phyloP scores from a whole-genome alignment of 2,113 vertebrate species.

The Clarias gariepinus region DNA sequence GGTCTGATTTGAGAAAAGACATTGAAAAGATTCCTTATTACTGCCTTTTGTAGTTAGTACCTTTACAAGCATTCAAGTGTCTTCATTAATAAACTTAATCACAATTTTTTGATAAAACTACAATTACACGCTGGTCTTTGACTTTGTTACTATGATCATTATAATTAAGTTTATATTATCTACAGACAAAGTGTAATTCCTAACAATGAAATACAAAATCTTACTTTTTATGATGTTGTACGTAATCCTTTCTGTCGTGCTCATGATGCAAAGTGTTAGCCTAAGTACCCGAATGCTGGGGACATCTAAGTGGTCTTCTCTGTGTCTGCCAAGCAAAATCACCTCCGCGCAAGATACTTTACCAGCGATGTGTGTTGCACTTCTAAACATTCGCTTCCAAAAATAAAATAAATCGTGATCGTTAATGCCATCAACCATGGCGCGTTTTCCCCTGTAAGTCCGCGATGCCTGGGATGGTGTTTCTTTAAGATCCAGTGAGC shows the following conservation, averaged over 20 bases:
- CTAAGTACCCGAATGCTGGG: conserved; percentile 50
- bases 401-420: conserved; percentile 18
- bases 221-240: conserved; percentile 59
- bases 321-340: conserved; percentile 31
- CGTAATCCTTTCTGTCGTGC: conserved; percentile 50
- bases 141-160: background rate
- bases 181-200: background rate
- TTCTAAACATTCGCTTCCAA: conserved; percentile 7
- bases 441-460: conserved; percentile 44
- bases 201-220: conserved; percentile 32
- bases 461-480: conserved; percentile 4
- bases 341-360: conserved; percentile 1
- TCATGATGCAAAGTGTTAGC: conserved; percentile 39
- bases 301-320: conserved; percentile 43
- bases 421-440: conserved; percentile 8
- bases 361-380: background rate
- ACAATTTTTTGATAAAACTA: background rate
- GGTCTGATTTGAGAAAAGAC: background rate
- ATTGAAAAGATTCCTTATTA: conserved; percentile 13
- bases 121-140: background rate
- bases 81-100: background rate
- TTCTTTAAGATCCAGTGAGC: conserved; percentile 55
- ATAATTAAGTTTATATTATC: conserved; percentile 2
- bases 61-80: background rate
- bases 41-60: conserved; percentile 25